These are phyloP conservation scores for Drosophila kokeensis DNA, from an alignment of 2,888 invertebrate species.

Conservation along the genomic window DNA sequence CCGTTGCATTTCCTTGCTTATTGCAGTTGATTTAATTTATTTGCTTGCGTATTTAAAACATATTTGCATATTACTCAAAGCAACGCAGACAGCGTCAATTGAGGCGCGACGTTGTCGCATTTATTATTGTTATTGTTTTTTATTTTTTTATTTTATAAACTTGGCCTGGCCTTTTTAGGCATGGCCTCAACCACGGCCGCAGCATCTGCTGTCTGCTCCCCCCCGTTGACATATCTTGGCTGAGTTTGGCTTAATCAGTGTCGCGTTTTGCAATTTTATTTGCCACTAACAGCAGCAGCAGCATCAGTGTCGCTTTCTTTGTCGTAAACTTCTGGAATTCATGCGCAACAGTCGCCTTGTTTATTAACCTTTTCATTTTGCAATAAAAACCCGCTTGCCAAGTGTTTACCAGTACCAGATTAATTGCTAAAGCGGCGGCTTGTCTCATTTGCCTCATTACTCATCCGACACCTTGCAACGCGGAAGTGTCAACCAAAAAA, in stretches of 20 bases:
- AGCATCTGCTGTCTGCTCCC: conserved; percentile 33
- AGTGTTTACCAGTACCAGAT: conserved; percentile 61
- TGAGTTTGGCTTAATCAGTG: conserved; percentile 62
- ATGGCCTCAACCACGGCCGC: conserved; percentile 55
- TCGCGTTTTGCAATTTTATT: conserved; percentile 68
- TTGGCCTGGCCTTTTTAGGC: conserved; percentile 74
- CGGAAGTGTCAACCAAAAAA: conserved; percentile 59
- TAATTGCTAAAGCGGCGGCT: conserved; percentile 62
- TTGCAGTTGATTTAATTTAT: conserved; percentile 68
- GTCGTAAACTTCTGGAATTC: conserved; percentile 69
- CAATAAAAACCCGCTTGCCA: conserved; percentile 64
- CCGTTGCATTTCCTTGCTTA: conserved; percentile 69
- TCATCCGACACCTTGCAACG: conserved; percentile 63
- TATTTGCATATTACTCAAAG: conserved; percentile 79
- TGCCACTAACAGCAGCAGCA: conserved; percentile 47
- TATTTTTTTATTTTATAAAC: conserved; percentile 55
- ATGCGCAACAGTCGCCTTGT: conserved; percentile 66
- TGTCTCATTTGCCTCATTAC: conserved; percentile 56
- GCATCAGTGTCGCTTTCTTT: conserved; percentile 64
- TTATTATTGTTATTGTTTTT: conserved; percentile 62
- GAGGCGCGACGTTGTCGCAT: conserved; percentile 66
- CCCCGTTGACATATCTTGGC: conserved; percentile 20
- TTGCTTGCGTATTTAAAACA: conserved; percentile 66
- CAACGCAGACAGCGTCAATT: conserved; percentile 43
- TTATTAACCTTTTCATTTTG: conserved; percentile 75